phyloP scores from a whole-genome alignment of 1,140 invertebrate species.

The Drosophila ambigua region DNA sequence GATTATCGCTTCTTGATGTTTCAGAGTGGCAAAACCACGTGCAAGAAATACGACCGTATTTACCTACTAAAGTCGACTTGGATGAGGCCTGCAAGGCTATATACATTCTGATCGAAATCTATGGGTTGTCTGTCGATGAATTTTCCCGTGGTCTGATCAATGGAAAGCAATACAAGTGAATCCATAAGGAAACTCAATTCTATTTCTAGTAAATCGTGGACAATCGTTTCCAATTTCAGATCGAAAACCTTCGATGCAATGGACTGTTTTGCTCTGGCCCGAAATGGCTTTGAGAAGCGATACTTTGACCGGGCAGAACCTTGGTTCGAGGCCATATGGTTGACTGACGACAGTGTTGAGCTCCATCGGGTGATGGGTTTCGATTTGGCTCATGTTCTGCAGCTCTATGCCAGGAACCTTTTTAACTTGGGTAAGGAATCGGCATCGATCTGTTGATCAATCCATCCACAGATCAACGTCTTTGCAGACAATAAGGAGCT shows the following conservation, averaged over 20 bases:
- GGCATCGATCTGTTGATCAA: background rate
- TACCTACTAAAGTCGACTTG: slow-evolving; percentile 2
- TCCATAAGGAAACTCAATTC: no score
- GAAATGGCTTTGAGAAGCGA: background rate
- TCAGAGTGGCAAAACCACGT: background rate
- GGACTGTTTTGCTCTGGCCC: slow-evolving; percentile 7
- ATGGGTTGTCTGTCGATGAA: background rate
- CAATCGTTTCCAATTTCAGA: background rate
- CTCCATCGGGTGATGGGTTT: background rate
- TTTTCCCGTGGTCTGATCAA: slow-evolving; percentile 12
- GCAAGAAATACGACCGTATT: slow-evolving; percentile 1
- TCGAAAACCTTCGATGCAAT: background rate
- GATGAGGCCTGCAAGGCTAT: background rate
- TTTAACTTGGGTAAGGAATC: background rate
- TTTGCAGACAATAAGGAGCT: slow-evolving; percentile 1
- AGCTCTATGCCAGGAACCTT: background rate
- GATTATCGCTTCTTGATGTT: background rate
- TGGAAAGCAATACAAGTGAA: slow-evolving; percentile 20
- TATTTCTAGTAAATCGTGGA: background rate
- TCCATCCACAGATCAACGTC: background rate
- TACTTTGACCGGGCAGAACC: slow-evolving; percentile 1
- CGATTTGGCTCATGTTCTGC: background rate
- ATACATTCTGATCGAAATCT: slow-evolving; percentile 7
- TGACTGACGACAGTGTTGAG: no score
- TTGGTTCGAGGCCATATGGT: slow-evolving; percentile 4